These are phyloP conservation scores for Helogale parvula DNA, from an alignment of 2,113 vertebrate species.

Conservation along the genomic window DNA sequence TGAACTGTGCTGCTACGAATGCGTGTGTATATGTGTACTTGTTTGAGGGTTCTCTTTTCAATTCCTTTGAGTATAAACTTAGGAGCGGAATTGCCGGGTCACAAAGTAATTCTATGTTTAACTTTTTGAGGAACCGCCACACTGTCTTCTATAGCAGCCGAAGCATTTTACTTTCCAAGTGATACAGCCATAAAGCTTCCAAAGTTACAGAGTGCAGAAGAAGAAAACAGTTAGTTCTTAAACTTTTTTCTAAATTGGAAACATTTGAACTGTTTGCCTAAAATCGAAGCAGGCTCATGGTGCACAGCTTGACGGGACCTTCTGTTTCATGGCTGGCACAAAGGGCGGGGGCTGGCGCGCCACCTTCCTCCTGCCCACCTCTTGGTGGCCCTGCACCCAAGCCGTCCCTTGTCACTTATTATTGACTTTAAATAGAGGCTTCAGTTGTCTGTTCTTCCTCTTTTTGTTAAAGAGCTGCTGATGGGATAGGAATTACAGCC, in stretches of 20 bases:
- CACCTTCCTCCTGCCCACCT: neutral
- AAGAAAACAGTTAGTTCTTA: neutral
- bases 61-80: neutral
- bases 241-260: neutral
- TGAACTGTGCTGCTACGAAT: neutral
- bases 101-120: neutral
- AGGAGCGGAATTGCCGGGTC: neutral
- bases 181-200: neutral
- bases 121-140: neutral
- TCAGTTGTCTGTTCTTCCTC: slow-evolving; percentile 47
- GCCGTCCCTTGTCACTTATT: slow-evolving; percentile 47
- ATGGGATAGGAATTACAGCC: slow-evolving; percentile 55
- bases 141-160: neutral
- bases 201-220: neutral
- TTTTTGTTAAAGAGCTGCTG: slow-evolving; percentile 49
- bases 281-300: neutral
- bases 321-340: neutral
- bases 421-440: slow-evolving; percentile 51
- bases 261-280: neutral
- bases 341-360: neutral
- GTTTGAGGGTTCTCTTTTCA: neutral
- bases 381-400: neutral
- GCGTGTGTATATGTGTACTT: neutral
- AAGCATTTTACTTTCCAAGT: neutral
- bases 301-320: neutral